Base-by-base conservation (phyloP, 2,888 invertebrate genomes). In the Chaitophorus viminalis region DNA sequence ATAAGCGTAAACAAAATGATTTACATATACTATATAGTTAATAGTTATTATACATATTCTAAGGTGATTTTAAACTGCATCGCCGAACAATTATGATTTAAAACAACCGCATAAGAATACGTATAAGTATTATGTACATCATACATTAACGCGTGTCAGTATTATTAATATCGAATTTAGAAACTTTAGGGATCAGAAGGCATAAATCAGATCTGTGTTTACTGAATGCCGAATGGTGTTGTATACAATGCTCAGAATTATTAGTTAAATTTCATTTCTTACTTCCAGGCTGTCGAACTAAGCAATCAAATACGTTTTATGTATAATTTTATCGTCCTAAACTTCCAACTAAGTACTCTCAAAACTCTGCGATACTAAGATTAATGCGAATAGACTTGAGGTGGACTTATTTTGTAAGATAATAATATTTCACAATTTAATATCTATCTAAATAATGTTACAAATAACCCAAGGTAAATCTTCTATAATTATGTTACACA, bases 131-230 rank as follows among this genome's bases (percentile, higher is more conserved):
- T 39, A 39, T 39, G 3, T 39, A 39, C 6, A 39, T 39, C 6
- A 6, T 39, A n/a, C n/a, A 39, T 6, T 39, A 39, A 39, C 39
- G 8, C 11, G 8, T 39, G 8, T 6, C 31, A 29, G 4, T 70
- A 70, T 25, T 70, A 29, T 11, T 1, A 29, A 11, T 70, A 29
- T 31, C 29, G 1, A 29, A 70, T 70, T 70, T 70, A 29, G 29
- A 29, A 70, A 70, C 70, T 70, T 31, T 70, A 14, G 21, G 31
- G 3, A 9, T 31, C 8, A 70, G 70, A 31, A 70, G 70, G n/a
- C n/a, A 31, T 70, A 70, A 31, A 70, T n/a, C n/a, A n/a, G 70
- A 70, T 29, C 70, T 70, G 3, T 70, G 70, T 70, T 70, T 70
- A 14, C 6, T 11, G 31, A 29, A 31, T 31, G 31, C n/a, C 31